Evolutionary conservation across 2,113 vertebrate species (phyloP), one percentile per base, ranked within the genome.

Genomic region (Corynorhinus townsendii): DNA sequence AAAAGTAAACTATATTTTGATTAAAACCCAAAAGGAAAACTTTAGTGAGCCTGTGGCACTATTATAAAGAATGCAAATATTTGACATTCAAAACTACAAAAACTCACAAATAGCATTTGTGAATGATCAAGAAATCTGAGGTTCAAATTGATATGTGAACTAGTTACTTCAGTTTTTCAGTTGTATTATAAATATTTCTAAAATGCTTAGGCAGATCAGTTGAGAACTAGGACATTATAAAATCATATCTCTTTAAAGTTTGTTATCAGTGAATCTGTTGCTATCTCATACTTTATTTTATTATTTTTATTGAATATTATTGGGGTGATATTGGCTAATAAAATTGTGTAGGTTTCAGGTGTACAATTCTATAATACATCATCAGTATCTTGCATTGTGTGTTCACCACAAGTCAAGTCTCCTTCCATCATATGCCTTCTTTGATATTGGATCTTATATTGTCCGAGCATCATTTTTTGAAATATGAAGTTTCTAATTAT

Each of bases 141-240:
- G 4, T 72, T 79, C 38, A 92, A 28, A 72, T 84, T 84, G 69
- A 69, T 45, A 89, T 66, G 0, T 73, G 14, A 80, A 80, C 12
- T 33, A 86, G 5, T 91, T 79, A 56, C 5, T 35, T 83, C 16
- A n/a, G 4, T 49, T 89, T 95, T 92, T 77, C 24, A 52, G 8
- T 89, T 90, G 19, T 80, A 43, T 87, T 86, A 69, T 16, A 66
- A 86, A 91, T 92, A 86, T 64, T 90, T 83, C 28, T 64, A 76
- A 89, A 89, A 75, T 80, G 22, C 14, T 73, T 86, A 28, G 69
- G 64, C 59, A 43, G 24, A 35, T 88, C 95, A 76, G 80, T 72
- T 93, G 81, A 17, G 77, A 85, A 62, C 17, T 45, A 49, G n/a
- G 2, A 0, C n/a, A 19, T 66, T 94, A 73, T 73, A 66, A 66